Base-by-base conservation (phyloP, 1,140 invertebrate genomes). In the Orius laevigatus region DNA sequence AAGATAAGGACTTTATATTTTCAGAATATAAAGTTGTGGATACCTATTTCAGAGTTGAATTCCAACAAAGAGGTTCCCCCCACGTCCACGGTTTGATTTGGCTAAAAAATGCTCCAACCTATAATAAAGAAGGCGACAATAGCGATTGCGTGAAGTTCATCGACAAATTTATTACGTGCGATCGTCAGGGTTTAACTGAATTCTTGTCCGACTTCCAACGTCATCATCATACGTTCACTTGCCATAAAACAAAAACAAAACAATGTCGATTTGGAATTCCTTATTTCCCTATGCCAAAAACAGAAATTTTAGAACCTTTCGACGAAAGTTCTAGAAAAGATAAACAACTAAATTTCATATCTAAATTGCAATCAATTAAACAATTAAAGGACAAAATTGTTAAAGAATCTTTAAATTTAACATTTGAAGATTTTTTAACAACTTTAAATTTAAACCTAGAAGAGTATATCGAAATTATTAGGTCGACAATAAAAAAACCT, bases 151-250 rank as follows among this genome's bases (percentile, higher is more conserved):
- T 48, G 3, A 39, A 42, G 4, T 48, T 48, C 14, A 48, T 48
- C 4, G 47, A 48, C 18, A 48, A 11, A 48, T 42, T 48, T 41
- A 48, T 48, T 5, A 48, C 47, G 4, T 48, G 47, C 34, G 33
- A n/a, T n/a, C n/a, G n/a, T 9, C 41, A 39, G 4, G 34, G 41
- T 41, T 8, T 8, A 4, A 15, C 6, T 5, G 18, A 48, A 42
- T 36, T 36, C 4, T 15, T 18, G 6, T 42, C 31, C 5, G 10
- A 3, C 18, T n/a, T 39, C 12, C 34, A 39, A 20, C 3, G 20
- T 4, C 47, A 48, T 39, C 14, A 41, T n/a, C 47, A 48, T 19
- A 39, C 31, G 41, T 16, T 18, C 5, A 48, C 47, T 18, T 48
- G 34, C 14, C 16, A 41, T 41, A 48, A 38, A 14, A 19, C 6